Evolutionary conservation across 2,888 invertebrate species (phyloP), one percentile per base, ranked within the genome.

Genomic region (Blastobasis adustella): DNA sequence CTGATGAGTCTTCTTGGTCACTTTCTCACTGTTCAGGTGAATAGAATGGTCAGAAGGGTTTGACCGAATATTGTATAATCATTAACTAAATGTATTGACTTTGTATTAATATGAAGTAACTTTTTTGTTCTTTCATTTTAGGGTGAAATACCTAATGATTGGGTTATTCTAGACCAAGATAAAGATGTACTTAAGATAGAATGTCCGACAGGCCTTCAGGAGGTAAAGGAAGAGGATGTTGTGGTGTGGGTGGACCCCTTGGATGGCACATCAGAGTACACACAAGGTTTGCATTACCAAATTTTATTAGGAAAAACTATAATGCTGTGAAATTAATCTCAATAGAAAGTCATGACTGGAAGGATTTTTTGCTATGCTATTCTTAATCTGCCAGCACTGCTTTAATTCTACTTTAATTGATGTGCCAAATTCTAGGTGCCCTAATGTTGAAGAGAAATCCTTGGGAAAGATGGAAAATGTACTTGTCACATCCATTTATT

Each of bases 231-330:
- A 56, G 94, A 96, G 64, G 97, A 98, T 69, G 92, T 98, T 60
- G 96, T 97, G 8, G 91, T 98, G 36, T 98, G 99, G 99, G 98
- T 99, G 0, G 99, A 99, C 88, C 99, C 99, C 1, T 85, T 99
- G 6, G 99, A 99, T 90, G 99, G 99, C 42, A 99, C 99, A 36
- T 93, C 95, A 5, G 99, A 99, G 82, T 99, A 97, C 70, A 96
- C 98, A n/a, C 95, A 98, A 90, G 94, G 94, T 93, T 72, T 9
- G 4, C 5, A 40, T 40, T 23, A 23, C 23, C 23, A 23, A 23
- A 23, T 3, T 23, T 23, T 23, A 23, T 23, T 23, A 23, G 23
- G 23, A 23, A 23, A 23, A 23, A 23, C 3, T 23, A 23, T 23
- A 2, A 23, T 23, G 23, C 23, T 23, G 23, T 23, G 3, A 2